Evolutionary conservation across 2,113 vertebrate species (phyloP), one percentile per base, ranked within the genome.

Genomic region (Apaloderma vittatum): DNA sequence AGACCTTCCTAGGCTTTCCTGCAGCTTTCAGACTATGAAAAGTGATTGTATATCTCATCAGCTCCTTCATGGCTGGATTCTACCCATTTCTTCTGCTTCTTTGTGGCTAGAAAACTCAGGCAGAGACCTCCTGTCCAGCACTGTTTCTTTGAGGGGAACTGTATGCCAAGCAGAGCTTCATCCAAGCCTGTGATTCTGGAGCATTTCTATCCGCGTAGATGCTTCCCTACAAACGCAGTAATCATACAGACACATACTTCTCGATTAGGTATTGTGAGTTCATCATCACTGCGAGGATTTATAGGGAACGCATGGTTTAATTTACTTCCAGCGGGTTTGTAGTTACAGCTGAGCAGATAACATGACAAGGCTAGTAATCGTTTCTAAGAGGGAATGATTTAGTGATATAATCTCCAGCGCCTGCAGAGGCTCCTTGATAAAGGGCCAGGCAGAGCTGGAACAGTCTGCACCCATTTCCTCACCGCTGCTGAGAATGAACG

Each of bases 371-470:
- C 51, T 61, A 63, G 59, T 43, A 90, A 95, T 57, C 16, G 1
- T 82, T 94, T 90, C 65, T 79, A 24, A 86, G 58, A 88, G 79
- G 45, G 81, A 85, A 78, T 80, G 79, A 94, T 94, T 94, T 92
- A 65, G 70, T 59, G 43, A 76, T 13, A 48, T 7, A 20, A 37
- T 72, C 94, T 75, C 9, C 58, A 65, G 65, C 0, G 1, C 46
- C 91, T 26, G 2, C 66, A 88, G 90, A 82, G 71, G 67, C 61
- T 94, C 91, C 91, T 85, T 94, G 93, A 96, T 79, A 76, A 74
- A 86, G 81, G 91, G 93, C 95, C 94, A 92, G 78, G 74, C n/a
- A 95, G 83, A 74, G 74, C 71, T 95, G 91, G 83, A 90, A 73
- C 52, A 32, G 71, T 87, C 91, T 92, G 83, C 55, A 90, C 78